Evolutionary conservation across 1,140 invertebrate species (phyloP).

Genomic region (Drosophila suzukii): DNA sequence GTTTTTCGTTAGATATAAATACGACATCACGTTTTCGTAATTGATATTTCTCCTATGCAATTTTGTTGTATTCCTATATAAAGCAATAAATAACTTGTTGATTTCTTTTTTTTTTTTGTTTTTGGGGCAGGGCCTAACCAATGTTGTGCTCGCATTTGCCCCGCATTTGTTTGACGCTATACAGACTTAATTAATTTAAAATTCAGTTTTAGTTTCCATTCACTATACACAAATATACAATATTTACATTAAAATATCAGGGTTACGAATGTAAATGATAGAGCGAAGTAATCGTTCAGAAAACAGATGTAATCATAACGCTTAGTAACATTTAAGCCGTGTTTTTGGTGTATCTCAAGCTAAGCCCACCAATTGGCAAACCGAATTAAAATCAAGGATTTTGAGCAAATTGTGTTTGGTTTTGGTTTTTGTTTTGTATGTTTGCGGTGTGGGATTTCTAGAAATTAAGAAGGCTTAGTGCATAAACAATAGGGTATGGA

Average conservation of each 20-base stretch:
- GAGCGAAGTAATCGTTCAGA: conserved; percentile 38
- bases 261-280: conserved; percentile 50
- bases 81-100: conserved; percentile 81
- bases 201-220: conserved; percentile 68
- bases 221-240: conserved; percentile 83
- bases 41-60: conserved; percentile 83
- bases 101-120: conserved; percentile 24
- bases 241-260: conserved; percentile 76
- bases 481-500: conserved; percentile 39
- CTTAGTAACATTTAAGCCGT: conserved; percentile 64
- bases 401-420: conserved; percentile 75
- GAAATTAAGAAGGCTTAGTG: conserved; percentile 24
- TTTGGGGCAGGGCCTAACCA: conserved; percentile 37
- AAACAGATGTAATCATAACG: conserved; percentile 39
- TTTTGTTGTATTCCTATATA: conserved; percentile 81
- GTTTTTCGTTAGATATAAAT: conserved; percentile 76
- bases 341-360: conserved; percentile 37
- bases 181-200: conserved; percentile 81
- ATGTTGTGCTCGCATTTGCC: conserved; percentile 39
- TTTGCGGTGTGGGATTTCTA: conserved; percentile 10
- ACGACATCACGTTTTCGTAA: conserved; percentile 83
- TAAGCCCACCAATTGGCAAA: conserved; percentile 44
- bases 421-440: conserved; percentile 1
- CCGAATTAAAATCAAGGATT: conserved; percentile 56
- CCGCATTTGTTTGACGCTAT: conserved; percentile 68